Evolutionary conservation across 1,140 invertebrate species (phyloP).

Genomic region (Drosophila lacteicornis): DNA sequence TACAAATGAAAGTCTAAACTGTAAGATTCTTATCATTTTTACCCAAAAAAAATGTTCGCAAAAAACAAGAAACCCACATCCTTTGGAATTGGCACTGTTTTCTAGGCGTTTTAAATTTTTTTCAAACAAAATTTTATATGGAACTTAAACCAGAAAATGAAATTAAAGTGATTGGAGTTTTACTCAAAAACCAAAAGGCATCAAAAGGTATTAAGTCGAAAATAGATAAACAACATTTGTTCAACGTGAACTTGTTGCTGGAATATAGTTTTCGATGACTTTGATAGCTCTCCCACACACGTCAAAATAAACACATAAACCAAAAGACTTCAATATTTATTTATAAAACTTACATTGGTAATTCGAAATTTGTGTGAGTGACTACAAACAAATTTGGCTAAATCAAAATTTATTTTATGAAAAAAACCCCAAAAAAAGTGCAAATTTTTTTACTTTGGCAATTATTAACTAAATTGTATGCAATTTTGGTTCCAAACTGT

Average conservation of each 20-base stretch:
- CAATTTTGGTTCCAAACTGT: constrained; percentile 61
- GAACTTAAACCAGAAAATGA: constrained; percentile 59
- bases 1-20: constrained; percentile 41
- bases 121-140: constrained; percentile 27
- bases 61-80: constrained; percentile 5
- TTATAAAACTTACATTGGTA: constrained; percentile 55
- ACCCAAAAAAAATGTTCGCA: constrained; percentile 27
- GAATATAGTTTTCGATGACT: constrained; percentile 67
- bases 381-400: constrained; percentile 46
- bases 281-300: constrained; percentile 33
- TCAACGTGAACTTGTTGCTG: constrained; percentile 31
- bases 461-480: constrained; percentile 52
- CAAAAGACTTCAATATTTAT: constrained; percentile 83
- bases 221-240: constrained; percentile 22
- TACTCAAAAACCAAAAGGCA: constrained; percentile 71
- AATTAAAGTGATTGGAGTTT: constrained; percentile 79
- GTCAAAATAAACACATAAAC: constrained; percentile 51
- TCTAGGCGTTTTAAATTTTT: constrained; percentile 36
- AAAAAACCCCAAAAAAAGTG: constrained; percentile 42
- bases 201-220: constrained; percentile 62
- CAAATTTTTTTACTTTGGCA: constrained; percentile 66
- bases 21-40: constrained; percentile 26
- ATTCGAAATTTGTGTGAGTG: constrained; percentile 51
- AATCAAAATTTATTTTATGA: constrained; percentile 70
- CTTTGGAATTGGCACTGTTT: constrained; percentile 42